A percentile compares a stretch with the other conserved stretches of the same genome.
Conservation (phyloP, 2,888 invertebrate species). For the Ochropleura plecta region DNA sequence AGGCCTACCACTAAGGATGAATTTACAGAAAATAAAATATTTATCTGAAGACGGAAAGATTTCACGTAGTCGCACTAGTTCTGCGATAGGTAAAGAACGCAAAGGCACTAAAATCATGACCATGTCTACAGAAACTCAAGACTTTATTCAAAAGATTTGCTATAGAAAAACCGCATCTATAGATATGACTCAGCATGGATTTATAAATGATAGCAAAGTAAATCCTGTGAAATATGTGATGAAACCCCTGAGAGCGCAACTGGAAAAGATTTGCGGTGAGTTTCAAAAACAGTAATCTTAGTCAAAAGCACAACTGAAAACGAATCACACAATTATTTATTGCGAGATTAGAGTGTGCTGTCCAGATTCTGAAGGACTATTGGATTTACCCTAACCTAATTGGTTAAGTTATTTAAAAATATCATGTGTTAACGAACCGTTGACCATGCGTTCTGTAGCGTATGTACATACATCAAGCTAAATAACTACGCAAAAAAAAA, state of each 20-base stretch:
- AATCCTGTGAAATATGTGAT: slow-evolving; percentile 67
- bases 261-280: slow-evolving; percentile 72
- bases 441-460: too few relatives aligned
- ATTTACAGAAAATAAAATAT: slow-evolving; percentile 7
- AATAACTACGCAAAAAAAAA: too few relatives aligned
- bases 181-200: slow-evolving; percentile 80
- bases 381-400: too few relatives aligned
- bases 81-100: slow-evolving; percentile 16
- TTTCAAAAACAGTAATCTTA: slow-evolving; percentile 3
- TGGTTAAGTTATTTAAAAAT: too few relatives aligned
- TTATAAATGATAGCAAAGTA: slow-evolving; percentile 72
- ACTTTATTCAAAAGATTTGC: slow-evolving; percentile 78
- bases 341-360: too few relatives aligned
- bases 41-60: not conserved
- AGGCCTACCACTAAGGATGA: not conserved
- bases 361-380: too few relatives aligned
- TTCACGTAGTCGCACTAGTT: not conserved
- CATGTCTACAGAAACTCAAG: slow-evolving; percentile 72
- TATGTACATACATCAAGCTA: too few relatives aligned
- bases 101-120: not conserved
- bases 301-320: not conserved
- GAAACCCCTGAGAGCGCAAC: slow-evolving; percentile 69
- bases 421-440: too few relatives aligned
- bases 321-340: too few relatives aligned
- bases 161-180: slow-evolving; percentile 73